Evolutionary conservation across 1,140 invertebrate species (phyloP), one percentile per base, ranked within the genome.

Genomic region (Goniozus legneri): DNA sequence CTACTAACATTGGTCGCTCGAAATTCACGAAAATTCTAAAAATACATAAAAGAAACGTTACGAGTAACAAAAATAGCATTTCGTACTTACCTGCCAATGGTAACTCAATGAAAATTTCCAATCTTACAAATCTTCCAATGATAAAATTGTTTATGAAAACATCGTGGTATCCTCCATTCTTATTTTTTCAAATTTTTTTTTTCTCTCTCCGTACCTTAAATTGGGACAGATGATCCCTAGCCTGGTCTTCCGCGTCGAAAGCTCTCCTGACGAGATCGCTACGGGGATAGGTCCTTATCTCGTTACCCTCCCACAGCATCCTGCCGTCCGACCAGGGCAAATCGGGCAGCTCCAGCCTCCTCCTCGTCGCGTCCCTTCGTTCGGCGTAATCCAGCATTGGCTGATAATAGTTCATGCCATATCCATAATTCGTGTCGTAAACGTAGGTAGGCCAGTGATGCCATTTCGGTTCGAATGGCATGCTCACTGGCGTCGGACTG

Each of bases 301-400:
- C 62, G 36, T 79, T 80, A 49, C 66, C 58, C 40, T 67, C 65
- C 73, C 73, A 76, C 32, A 73, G 50, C 10, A 52, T 43, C 49
- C 83, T 76, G 60, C 88, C 85, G 60, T 88, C 85, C 2, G 81
- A 80, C 84, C 83, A 88, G 6, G 87, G 87, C 44, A 90, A 73
- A 65, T 84, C 82, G 31, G 86, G 85, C 15, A 77, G 65, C 49
- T 78, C 75, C 7, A 31, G 10, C 18, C 13, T 18, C 15, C 20
- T 47, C 8, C 2, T 20, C 8, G 3, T 2, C 0, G 12, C 73
- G 27, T 76, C 67, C 58, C 79, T 79, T 8, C 61, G 63, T 56
- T 87, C 82, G 44, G 91, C 81, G 57, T 89, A 89, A 62, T 90
- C 87, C 47, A 91, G 83, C 86, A 90, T 88, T 8, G 87, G 87